phyloP scores from a whole-genome alignment of 2,888 invertebrate species.

The Allophyes oxyacanthae region DNA sequence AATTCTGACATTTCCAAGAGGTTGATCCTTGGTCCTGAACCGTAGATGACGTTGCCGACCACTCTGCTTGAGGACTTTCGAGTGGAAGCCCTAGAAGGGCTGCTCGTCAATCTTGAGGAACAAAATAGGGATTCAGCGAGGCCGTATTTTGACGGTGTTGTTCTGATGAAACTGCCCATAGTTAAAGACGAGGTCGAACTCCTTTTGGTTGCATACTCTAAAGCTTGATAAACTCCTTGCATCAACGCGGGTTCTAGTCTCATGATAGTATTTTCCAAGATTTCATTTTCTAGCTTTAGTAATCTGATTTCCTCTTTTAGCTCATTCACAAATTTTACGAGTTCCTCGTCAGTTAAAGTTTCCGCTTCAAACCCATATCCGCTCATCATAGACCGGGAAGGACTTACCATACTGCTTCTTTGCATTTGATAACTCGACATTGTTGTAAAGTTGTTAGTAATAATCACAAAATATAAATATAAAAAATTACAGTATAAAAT shows the following conservation, averaged over 20 bases:
- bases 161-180: conserved; percentile 70
- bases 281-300: conserved; percentile 84
- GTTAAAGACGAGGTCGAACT: conserved; percentile 67
- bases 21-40: too few relatives aligned
- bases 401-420: conserved; percentile 66
- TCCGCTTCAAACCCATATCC: conserved; percentile 58
- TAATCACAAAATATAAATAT: too few relatives aligned
- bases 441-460: too few relatives aligned
- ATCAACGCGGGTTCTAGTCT: conserved; percentile 83
- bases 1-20: too few relatives aligned
- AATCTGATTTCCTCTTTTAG: conserved; percentile 72
- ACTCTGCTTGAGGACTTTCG: conserved; percentile 65
- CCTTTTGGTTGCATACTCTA: conserved; percentile 76
- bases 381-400: conserved; percentile 69
- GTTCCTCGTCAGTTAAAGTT: conserved; percentile 73
- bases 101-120: conserved; percentile 45
- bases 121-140: conserved; percentile 61
- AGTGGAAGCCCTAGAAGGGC: conserved; percentile 53
- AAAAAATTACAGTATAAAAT: too few relatives aligned
- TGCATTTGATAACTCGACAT: too few relatives aligned
- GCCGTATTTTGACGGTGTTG: conserved; percentile 70
- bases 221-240: conserved; percentile 80
- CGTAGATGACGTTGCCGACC: conserved; percentile 38
- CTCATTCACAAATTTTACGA: conserved; percentile 74
- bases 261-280: conserved; percentile 83